phyloP scores from a whole-genome alignment of 2,113 vertebrate species.

The Phalacrocorax aristotelis region DNA sequence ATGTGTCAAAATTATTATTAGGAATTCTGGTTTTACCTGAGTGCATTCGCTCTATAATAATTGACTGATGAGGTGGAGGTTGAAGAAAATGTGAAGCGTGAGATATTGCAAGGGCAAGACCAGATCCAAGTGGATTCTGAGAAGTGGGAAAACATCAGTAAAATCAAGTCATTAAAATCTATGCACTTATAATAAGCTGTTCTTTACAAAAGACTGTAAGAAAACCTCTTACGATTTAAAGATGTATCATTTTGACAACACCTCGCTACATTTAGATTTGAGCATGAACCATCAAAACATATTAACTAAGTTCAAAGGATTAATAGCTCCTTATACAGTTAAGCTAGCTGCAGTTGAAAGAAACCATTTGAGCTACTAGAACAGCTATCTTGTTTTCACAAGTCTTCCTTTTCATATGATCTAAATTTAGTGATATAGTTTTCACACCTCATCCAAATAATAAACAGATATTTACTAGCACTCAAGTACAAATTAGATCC shows the following conservation, averaged over 20 bases:
- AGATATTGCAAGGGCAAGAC: constrained; percentile 94
- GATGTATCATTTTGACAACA: not conserved
- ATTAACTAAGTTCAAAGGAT: not conserved
- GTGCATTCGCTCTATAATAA: constrained; percentile 99
- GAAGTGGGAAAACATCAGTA: constrained; percentile 22
- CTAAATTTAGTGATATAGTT: not conserved
- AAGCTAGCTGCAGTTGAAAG: not conserved
- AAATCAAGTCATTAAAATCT: not conserved
- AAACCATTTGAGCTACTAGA: not conserved
- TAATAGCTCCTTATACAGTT: not conserved
- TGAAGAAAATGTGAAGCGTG: constrained; percentile 98
- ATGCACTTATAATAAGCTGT: not conserved
- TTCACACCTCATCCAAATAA: not conserved
- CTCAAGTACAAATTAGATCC: not conserved
- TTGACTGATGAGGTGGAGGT: constrained; percentile 98
- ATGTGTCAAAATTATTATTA: not conserved
- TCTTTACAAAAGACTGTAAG: not conserved
- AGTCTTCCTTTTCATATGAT: not conserved
- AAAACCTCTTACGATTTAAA: not conserved
- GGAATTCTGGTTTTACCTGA: constrained; percentile 82
- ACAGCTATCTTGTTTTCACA: not conserved
- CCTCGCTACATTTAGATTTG: not conserved
- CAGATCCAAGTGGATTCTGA: constrained; percentile 91
- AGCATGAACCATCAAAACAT: not conserved
- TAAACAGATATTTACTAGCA: not conserved